phyloP scores from a whole-genome alignment of 2,797 vertebrate species.

The Heterohyrax brucei region DNA sequence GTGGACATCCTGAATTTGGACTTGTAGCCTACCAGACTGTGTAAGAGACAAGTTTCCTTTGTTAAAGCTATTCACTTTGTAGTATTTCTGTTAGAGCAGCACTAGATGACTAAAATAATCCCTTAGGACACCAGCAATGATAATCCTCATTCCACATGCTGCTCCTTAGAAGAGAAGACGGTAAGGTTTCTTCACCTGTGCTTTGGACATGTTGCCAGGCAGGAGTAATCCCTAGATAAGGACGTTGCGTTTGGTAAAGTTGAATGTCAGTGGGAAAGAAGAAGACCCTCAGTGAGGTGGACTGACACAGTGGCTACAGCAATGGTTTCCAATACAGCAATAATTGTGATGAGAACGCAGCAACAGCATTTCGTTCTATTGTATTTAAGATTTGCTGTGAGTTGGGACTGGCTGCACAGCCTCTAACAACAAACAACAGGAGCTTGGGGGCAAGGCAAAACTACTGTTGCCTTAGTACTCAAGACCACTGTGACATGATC shows the following conservation, averaged over 20 bases:
- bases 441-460: not conserved
- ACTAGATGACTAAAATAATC: no score
- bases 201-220: not conserved
- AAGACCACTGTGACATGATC: not conserved
- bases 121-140: not conserved
- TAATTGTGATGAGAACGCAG: not conserved
- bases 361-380: not conserved
- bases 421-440: not conserved
- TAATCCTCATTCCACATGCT: not conserved
- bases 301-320: not conserved
- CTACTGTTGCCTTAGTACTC: not conserved
- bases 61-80: no score
- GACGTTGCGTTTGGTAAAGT: not conserved
- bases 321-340: not conserved
- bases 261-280: not conserved
- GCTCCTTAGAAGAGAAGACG: not conserved
- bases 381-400: not conserved
- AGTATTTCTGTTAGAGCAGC: no score
- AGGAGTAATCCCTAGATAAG: not conserved
- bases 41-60: no score
- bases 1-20: no score
- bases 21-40: no score
- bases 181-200: not conserved
- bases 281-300: not conserved
- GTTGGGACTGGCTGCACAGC: not conserved